Percentiles rank a stretch among this genome's conserved stretches.
Conservation (phyloP, 35 echinoderm and acorn worm species). For the Nesometra sesokonis region DNA sequence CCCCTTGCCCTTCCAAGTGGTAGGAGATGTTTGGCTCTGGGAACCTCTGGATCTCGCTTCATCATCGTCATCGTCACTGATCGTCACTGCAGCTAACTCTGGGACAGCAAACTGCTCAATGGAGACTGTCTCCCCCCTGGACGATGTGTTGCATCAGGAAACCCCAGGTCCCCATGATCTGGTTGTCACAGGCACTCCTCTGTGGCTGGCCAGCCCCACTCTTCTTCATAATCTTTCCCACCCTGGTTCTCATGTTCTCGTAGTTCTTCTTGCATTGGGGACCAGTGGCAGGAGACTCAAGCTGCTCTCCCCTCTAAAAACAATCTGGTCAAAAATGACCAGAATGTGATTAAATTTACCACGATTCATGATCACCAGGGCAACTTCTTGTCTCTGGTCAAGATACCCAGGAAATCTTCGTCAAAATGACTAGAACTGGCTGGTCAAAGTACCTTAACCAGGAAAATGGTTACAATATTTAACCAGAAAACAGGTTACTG, state of each 20-base stretch:
- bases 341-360: no score
- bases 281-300: constrained; percentile 52
- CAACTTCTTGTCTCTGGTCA: no score
- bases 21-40: constrained; percentile 36
- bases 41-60: constrained; percentile 26
- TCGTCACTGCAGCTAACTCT: constrained; percentile 13
- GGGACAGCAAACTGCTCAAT: constrained; percentile 14
- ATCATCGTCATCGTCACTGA: constrained; percentile 21
- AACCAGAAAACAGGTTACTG: no score
- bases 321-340: no score
- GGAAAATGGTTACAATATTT: no score
- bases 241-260: constrained; percentile 44
- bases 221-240: constrained; percentile 45
- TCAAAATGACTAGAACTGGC: no score
- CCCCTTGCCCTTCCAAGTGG: constrained; percentile 29
- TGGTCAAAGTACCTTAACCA: no score
- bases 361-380: no score
- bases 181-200: constrained; percentile 31
- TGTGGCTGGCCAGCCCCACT: constrained; percentile 39
- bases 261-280: constrained; percentile 47
- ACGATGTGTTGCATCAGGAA: constrained; percentile 29
- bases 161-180: constrained; percentile 42
- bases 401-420: no score
- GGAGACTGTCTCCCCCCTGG: constrained; percentile 11
- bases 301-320: constrained; percentile 40